Conservation (phyloP, 1,140 invertebrate species). For the Ladona fulva region DNA sequence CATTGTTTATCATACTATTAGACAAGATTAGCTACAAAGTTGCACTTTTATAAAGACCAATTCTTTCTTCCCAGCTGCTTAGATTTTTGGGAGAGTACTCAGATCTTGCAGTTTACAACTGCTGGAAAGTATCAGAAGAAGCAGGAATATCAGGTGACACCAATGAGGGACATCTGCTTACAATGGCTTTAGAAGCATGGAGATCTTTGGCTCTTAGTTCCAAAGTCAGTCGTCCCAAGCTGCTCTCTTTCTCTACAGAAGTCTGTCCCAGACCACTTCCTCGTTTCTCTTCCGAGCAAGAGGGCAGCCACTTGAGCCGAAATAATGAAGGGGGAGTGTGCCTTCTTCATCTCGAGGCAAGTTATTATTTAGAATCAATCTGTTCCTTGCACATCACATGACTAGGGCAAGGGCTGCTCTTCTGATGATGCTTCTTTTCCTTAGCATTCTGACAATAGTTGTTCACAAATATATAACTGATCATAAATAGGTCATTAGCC, state of each 20-base stretch:
- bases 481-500: too few relatives aligned
- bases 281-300: not conserved
- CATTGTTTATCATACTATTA: too few relatives aligned
- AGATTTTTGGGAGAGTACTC: not conserved
- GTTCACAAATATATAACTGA: too few relatives aligned
- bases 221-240: not conserved
- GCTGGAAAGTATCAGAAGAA: not conserved
- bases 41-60: too few relatives aligned
- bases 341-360: not conserved
- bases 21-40: too few relatives aligned
- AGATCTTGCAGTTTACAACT: not conserved
- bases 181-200: not conserved
- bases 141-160: not conserved
- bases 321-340: not conserved
- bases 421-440: too few relatives aligned
- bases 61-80: not conserved
- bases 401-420: too few relatives aligned
- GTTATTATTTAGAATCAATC: too few relatives aligned
- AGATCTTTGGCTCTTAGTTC: not conserved
- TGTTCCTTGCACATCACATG: too few relatives aligned
- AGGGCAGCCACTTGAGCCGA: not conserved
- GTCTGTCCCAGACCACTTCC: not conserved
- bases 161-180: not conserved
- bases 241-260: not conserved
- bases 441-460: too few relatives aligned